A percentile compares a stretch with the other conserved stretches of the same genome.
Conservation (phyloP, 2,113 vertebrate genomes). For the Rhabdornis inornatus region DNA sequence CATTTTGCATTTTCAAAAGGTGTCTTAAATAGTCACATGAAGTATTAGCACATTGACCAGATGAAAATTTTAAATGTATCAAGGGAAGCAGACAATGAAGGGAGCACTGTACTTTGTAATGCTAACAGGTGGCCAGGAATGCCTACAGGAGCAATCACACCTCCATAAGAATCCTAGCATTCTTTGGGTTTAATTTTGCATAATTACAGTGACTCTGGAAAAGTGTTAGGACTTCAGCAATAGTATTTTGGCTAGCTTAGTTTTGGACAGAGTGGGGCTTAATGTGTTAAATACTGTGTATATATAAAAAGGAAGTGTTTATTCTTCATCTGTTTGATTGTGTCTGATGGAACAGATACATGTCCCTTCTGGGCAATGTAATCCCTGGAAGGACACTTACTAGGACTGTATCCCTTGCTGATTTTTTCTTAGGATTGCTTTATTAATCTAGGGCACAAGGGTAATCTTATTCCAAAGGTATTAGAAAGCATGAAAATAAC, state of each 20-base stretch:
- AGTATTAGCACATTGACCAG: background rate
- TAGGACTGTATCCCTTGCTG: background rate
- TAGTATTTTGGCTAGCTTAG: background rate
- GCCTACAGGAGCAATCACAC: background rate
- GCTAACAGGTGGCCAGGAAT: slow-evolving; percentile 9
- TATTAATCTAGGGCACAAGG: background rate
- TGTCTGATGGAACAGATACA: background rate
- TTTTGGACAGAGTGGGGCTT: background rate
- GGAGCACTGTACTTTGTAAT: background rate
- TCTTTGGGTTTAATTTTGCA: background rate
- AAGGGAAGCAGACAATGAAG: background rate
- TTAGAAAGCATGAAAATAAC: slow-evolving; percentile 3
- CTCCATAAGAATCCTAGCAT: background rate
- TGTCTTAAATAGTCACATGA: background rate
- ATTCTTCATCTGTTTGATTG: background rate
- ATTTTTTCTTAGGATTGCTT: slow-evolving; percentile 10
- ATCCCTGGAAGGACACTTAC: background rate
- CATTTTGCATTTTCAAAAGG: background rate
- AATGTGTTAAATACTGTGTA: background rate
- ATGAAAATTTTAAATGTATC: background rate
- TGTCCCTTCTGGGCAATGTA: background rate
- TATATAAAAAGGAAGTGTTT: background rate
- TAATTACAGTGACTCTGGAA: background rate
- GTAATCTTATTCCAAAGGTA: background rate
- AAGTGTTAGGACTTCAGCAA: background rate